Conservation (phyloP, 2,797 vertebrate species). For the Hyperoplus immaculatus region DNA sequence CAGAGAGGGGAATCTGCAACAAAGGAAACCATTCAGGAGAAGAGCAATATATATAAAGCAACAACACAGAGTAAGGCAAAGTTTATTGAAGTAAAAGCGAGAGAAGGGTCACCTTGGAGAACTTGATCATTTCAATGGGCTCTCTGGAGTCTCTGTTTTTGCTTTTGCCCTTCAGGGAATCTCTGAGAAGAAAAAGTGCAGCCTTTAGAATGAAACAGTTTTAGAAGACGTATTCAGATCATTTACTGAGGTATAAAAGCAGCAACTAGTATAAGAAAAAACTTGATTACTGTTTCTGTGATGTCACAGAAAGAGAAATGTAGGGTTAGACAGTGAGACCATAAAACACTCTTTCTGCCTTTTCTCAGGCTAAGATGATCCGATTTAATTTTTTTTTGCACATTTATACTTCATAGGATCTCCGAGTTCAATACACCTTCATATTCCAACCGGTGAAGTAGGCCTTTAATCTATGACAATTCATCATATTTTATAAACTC, state of each 20-base stretch:
- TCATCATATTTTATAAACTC: background rate
- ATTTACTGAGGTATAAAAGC: background rate
- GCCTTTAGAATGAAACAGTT: background rate
- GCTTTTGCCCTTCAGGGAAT: constrained; percentile 71
- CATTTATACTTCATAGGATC: too few species aligned
- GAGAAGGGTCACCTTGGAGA: constrained; percentile 87
- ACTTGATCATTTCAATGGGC: constrained; percentile 88
- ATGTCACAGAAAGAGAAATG: too few species aligned
- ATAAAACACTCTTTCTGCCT: too few species aligned
- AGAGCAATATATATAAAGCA: background rate
- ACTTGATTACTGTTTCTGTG: background rate
- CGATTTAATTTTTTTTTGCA: too few species aligned
- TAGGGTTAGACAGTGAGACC: too few species aligned
- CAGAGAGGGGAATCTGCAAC: constrained; percentile 89
- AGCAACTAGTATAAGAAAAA: background rate
- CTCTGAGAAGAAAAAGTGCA: constrained; percentile 53
- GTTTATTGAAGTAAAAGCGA: background rate
- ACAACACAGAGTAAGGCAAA: background rate
- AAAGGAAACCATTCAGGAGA: background rate
- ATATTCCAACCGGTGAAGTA: background rate
- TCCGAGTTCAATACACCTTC: too few species aligned
- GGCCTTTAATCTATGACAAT: background rate
- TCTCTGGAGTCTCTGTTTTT: constrained; percentile 76
- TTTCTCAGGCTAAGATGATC: too few species aligned
- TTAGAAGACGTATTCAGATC: background rate